Percentiles rank a stretch among this genome's conserved stretches.
phyloP scores from a whole-genome alignment of 2,797 vertebrate species.

The Enteromius trimaculatus region DNA sequence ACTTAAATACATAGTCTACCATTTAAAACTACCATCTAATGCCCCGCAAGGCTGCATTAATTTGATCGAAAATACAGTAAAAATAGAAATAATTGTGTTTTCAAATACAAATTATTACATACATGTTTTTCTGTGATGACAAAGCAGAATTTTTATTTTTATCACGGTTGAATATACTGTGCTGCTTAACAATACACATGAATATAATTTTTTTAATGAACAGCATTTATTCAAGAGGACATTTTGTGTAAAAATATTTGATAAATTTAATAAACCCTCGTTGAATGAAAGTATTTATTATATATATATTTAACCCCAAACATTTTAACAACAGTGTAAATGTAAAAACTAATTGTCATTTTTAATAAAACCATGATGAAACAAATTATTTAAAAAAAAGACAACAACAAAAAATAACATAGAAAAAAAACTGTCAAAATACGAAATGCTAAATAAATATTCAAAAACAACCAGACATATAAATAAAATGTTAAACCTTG shows the following conservation, averaged over 20 bases:
- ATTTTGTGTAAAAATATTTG: neutral
- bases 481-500: slow-evolving; percentile 67
- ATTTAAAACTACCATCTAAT: neutral
- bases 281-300: neutral
- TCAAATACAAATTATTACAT: neutral
- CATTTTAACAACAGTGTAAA: neutral
- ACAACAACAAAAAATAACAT: too few relatives aligned
- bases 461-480: neutral
- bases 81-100: neutral
- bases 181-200: neutral
- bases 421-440: neutral
- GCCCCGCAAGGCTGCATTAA: neutral
- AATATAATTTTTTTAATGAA: neutral
- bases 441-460: neutral
- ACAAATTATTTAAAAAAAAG: neutral
- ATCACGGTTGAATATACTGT: neutral
- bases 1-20: neutral
- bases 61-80: neutral
- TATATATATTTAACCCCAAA: neutral
- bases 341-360: neutral
- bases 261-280: neutral
- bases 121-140: neutral
- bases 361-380: neutral
- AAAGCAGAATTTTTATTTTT: neutral
- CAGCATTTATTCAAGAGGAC: neutral